Evolutionary conservation across 2,113 vertebrate genomes (phyloP).

Genomic region (Mormyrus iriodes): DNA sequence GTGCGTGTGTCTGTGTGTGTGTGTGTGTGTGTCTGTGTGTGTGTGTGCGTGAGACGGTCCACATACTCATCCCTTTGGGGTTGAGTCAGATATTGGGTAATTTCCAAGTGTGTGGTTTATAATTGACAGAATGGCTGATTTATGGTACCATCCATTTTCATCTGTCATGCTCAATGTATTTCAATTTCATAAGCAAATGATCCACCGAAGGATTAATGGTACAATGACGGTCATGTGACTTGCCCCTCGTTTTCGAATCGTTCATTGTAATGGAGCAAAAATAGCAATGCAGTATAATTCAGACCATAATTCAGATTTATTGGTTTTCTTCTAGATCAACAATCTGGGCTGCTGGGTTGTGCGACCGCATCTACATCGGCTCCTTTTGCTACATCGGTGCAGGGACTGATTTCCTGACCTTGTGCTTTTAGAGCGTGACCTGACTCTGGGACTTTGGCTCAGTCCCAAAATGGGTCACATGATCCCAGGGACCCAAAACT

Average conservation of each 20-base stretch:
- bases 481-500: not conserved
- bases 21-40: slow-evolving; percentile 12
- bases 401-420: slow-evolving; percentile 4
- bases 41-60: not conserved
- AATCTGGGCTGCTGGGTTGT: not conserved
- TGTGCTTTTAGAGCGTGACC: not conserved
- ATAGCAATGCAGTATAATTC: slow-evolving; percentile 16
- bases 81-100: slow-evolving; percentile 44
- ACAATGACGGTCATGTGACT: slow-evolving; percentile 48
- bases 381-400: not conserved
- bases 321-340: slow-evolving; percentile 7
- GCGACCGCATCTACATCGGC: not conserved
- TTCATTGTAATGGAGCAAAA: slow-evolving; percentile 30
- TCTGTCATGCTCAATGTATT: slow-evolving; percentile 64
- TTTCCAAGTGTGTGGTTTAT: slow-evolving; percentile 46
- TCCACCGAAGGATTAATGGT: slow-evolving; percentile 54
- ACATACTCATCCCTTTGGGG: not conserved
- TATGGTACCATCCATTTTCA: slow-evolving; percentile 50
- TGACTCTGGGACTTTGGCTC: slow-evolving; percentile 12
- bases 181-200: slow-evolving; percentile 62
- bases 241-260: slow-evolving; percentile 35
- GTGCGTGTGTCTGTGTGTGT: not conserved
- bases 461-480: not conserved
- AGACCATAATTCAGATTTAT: slow-evolving; percentile 14
- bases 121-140: slow-evolving; percentile 57